Base-by-base conservation (phyloP, 2,113 vertebrate genomes). In the Antennarius striatus region DNA sequence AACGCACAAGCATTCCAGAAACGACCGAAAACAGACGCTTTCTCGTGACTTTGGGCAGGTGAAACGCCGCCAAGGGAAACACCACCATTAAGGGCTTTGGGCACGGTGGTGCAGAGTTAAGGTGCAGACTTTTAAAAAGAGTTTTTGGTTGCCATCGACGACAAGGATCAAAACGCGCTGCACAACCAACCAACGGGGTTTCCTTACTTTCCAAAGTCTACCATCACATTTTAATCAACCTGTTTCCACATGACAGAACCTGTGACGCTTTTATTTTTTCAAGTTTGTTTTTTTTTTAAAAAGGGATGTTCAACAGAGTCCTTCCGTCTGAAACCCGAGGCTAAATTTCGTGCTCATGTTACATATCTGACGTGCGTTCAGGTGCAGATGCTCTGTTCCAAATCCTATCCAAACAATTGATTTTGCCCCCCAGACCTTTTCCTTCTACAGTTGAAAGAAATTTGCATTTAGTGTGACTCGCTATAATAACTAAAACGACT, bases 31-130 rank as follows among this genome's bases (percentile, higher is more conserved):
- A 72, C 30, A 49, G 46, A 55, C 9, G 16, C 79, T 76, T 71
- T 57, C 61, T 83, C 62, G 68, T 42, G 58, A 63, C 63, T 68
- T 64, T 54, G 65, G 55, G 51, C 64, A 64, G 71, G 66, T 77
- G 83, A 83, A 79, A 77, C 74, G 70, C 52, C 63, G 71, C 84
- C 52, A 77, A 74, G 58, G 71, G 63, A 58, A 75, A 77, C 3
- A 49, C 47, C 66, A 46, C 63, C 36, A 66, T 73, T 77, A 77
- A 68, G 59, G 75, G 65, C 36, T 36, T 42, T 45, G 74, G 36
- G 66, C 46, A 71, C 49, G 48, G 56, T 13, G 47, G 59, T 61
- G 52, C 15, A 42, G 71, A 55, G 64, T 58, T 55, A 71, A 61
- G 49, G 51, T 73, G 55, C 71, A 15, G 10, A 7, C 11, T 43